Base-by-base conservation (phyloP, 1,140 invertebrate genomes). In the Caerostris extrusa region DNA sequence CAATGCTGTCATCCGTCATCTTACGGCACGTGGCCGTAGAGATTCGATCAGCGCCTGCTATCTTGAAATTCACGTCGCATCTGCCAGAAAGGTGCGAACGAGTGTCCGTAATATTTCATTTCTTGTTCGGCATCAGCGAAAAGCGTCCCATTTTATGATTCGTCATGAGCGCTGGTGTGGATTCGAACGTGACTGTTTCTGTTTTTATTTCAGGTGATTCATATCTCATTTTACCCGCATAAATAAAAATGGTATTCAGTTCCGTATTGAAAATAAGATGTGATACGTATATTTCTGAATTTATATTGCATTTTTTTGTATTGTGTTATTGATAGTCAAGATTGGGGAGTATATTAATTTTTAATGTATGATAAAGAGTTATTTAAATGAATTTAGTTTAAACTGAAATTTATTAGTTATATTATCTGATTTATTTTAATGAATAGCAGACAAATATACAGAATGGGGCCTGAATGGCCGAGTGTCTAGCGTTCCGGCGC, bases 1-100 rank as follows among this genome's bases (percentile, higher is more conserved):
- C 77, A 92, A 92, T 67, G 90, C 77, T 90, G 89, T 90, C 89
- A 90, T 17, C 69, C 64, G 19, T 6, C 71, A 53, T 67, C 64
- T 90, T 58, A 14, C 50, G n/a, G 7, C 56, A 17, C 19, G 17
- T 77, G 71, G 50, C 8, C 50, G 34, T 12, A 50, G 50, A 77
- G 19, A 77, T 77, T 77, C 71, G 50, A 77, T 53, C 50, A 8
- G 34, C 71, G 3, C 19, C 12, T 14, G 17, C 58, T 87, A 77
- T 53, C 71, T 77, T 77, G 71, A 77, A 77, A 77, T 77, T 77
- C 71, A 77, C 58, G 58, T 87, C 85, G 85, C 19, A 19, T n/a
- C 14, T n/a, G 58, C 19, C 58, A 53, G 12, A 53, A 12, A 7
- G 64, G 34, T n/a, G 58, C 61, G 50, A 64, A 19, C 34, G 58